A percentile compares a stretch with the other conserved stretches of the same genome.
These are phyloP conservation scores for Pygocentrus nattereri DNA, from an alignment of 2,797 vertebrate genomes.

Conservation along the genomic window DNA sequence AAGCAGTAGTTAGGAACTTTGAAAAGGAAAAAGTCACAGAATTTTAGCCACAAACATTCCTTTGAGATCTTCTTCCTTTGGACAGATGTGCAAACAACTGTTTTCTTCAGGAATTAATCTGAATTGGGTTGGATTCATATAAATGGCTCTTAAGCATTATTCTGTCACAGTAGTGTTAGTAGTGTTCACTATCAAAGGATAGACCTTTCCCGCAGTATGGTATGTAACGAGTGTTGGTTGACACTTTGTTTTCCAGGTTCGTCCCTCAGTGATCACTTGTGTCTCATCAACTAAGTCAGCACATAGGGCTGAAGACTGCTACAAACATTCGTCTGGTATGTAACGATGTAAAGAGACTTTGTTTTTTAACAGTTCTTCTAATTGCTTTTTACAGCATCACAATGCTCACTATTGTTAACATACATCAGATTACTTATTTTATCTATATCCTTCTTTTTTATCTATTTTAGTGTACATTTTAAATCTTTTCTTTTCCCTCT, in stretches of 20 bases:
- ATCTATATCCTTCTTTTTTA: neutral
- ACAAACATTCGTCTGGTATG: conserved; percentile 71
- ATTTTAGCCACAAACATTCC: neutral
- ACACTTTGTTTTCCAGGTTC: conserved; percentile 68
- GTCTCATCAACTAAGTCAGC: conserved; percentile 74
- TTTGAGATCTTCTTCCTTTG: neutral
- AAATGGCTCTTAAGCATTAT: neutral
- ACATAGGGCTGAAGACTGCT: conserved; percentile 65
- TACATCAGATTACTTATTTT: too few species aligned
- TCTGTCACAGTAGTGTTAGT: neutral
- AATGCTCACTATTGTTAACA: neutral
- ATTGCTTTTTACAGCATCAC: neutral
- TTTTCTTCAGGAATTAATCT: neutral
- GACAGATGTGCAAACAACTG: neutral
- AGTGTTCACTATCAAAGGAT: neutral
- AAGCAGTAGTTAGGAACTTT: neutral
- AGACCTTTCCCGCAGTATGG: neutral
- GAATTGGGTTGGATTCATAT: neutral
- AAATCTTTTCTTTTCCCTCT: conserved; percentile 17
- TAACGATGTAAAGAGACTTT: too few species aligned
- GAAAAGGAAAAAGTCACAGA: neutral
- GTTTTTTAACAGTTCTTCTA: too few species aligned
- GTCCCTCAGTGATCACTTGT: conserved; percentile 84
- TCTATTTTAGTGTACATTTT: conserved; percentile 16
- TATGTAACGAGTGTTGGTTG: neutral